Evolutionary conservation across 2,113 vertebrate species (phyloP).

Genomic region (Setophaga kirtlandii): DNA sequence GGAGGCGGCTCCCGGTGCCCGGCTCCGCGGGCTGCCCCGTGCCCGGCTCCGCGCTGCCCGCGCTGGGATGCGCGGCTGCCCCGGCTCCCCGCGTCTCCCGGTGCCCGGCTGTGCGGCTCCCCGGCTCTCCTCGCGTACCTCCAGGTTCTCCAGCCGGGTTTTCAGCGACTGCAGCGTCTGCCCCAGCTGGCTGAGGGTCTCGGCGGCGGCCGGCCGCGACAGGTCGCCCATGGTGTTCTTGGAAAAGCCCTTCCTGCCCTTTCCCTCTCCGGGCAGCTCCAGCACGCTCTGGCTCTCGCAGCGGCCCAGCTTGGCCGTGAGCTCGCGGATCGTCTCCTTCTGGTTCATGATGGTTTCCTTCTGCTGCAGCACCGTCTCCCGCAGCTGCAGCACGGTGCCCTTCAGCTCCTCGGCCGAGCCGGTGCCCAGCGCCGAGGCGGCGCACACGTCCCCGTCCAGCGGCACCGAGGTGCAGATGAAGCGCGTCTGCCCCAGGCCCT

Average conservation of each 20-base stretch:
- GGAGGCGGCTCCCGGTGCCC: background rate
- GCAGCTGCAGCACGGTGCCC: conserved; percentile 89
- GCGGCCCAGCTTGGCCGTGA: conserved; percentile 91
- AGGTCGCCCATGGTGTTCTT: conserved; percentile 96
- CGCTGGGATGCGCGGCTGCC: background rate
- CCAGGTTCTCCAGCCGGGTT: conserved; percentile 92
- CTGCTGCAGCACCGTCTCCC: conserved; percentile 95
- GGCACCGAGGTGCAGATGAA: conserved; percentile 98
- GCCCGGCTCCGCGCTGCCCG: background rate
- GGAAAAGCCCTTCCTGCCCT: conserved; percentile 76
- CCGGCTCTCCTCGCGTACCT: conserved; percentile 76
- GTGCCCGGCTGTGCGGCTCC: background rate
- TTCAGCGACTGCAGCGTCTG: conserved; percentile 95
- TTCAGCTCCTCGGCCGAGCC: conserved; percentile 91
- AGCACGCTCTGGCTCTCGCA: conserved; percentile 90
- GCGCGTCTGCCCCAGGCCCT: conserved; percentile 90
- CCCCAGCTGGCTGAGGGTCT: conserved; percentile 92
- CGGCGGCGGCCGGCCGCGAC: conserved; percentile 88
- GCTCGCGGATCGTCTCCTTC: conserved; percentile 93
- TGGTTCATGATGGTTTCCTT: conserved; percentile 97
- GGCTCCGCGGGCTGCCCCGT: background rate
- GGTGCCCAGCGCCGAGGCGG: conserved; percentile 86
- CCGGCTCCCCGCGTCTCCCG: background rate
- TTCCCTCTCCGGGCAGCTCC: conserved; percentile 77
- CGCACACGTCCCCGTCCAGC: conserved; percentile 94